phyloP scores from a whole-genome alignment of 2,113 vertebrate genomes.

The Egretta garzetta region DNA sequence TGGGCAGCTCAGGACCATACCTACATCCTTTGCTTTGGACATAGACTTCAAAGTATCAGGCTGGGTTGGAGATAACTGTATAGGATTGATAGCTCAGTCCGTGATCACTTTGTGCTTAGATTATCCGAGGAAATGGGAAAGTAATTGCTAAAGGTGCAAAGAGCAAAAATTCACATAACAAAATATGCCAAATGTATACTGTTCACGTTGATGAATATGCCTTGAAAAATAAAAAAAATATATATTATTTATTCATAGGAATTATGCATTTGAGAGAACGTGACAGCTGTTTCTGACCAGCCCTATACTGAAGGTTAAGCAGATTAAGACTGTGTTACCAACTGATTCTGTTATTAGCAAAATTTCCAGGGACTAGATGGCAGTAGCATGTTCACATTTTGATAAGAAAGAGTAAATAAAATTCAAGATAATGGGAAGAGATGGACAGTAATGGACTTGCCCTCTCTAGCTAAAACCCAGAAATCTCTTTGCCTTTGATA shows the following conservation, averaged over 20 bases:
- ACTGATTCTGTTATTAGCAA: background rate
- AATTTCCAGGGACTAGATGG: background rate
- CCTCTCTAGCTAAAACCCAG: background rate
- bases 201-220: background rate
- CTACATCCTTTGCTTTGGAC: background rate
- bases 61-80: background rate
- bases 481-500: background rate
- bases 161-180: background rate
- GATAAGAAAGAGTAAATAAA: conserved; percentile 21
- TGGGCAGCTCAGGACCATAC: background rate
- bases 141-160: background rate
- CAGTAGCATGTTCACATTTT: background rate
- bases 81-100: background rate
- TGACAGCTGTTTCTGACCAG: background rate
- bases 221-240: background rate
- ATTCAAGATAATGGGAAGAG: background rate
- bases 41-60: background rate
- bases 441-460: background rate
- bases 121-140: background rate
- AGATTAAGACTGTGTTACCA: background rate
- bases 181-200: background rate
- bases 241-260: background rate
- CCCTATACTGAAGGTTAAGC: background rate
- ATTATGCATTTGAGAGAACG: background rate
- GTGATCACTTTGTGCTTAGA: background rate